These are phyloP conservation scores for Pollenia labialis DNA, from an alignment of 2,888 invertebrate genomes.

Conservation along the genomic window DNA sequence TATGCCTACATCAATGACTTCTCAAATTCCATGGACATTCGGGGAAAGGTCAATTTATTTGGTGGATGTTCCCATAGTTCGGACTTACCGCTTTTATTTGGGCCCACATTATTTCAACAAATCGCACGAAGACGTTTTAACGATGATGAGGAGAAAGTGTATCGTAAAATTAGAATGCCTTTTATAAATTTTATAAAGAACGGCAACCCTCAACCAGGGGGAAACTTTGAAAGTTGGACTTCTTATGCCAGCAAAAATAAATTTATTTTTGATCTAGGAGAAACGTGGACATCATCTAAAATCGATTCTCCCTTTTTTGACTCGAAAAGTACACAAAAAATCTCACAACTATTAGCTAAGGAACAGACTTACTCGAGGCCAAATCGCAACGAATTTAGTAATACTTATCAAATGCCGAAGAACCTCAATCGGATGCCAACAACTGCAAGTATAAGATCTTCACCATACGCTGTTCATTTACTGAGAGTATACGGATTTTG, in stretches of 20 bases:
- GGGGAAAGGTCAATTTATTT: constrained; percentile 83
- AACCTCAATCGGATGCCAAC: constrained; percentile 41
- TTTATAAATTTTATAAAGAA: constrained; percentile 86
- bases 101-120: constrained; percentile 88
- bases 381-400: constrained; percentile 78
- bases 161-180: constrained; percentile 84
- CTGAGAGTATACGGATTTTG: constrained; percentile 83
- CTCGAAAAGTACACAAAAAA: constrained; percentile 78
- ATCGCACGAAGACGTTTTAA: constrained; percentile 87
- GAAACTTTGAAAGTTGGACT: constrained; percentile 86
- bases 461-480: constrained; percentile 80
- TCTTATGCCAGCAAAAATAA: constrained; percentile 84
- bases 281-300: constrained; percentile 60
- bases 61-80: constrained; percentile 88
- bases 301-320: neutral
- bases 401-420: constrained; percentile 74
- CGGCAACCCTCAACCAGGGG: constrained; percentile 86
- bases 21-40: constrained; percentile 83
- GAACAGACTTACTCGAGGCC: constrained; percentile 74
- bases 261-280: constrained; percentile 82
- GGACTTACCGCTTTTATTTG: constrained; percentile 88
- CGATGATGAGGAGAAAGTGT: constrained; percentile 86
- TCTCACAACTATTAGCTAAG: constrained; percentile 79
- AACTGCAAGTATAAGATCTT: constrained; percentile 69
- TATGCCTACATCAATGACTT: constrained; percentile 83